phyloP scores from a whole-genome alignment of 2,888 invertebrate species.

The Lottia gigantea region DNA sequence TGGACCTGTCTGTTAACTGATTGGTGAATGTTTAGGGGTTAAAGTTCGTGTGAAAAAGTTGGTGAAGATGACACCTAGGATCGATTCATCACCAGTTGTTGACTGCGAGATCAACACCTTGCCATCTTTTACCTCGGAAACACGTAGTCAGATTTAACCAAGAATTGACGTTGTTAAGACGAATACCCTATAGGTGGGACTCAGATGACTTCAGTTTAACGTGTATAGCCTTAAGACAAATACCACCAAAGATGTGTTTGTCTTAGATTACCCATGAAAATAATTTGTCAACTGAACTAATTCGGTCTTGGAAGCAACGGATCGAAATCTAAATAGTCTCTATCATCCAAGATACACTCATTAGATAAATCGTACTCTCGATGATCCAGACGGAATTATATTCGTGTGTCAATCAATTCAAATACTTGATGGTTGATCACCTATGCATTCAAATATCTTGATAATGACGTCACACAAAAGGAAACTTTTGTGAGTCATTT shows the following conservation, averaged over 20 bases:
- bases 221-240: slow-evolving; percentile 1
- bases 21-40: background rate
- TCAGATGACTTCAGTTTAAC: slow-evolving; percentile 4
- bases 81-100: slow-evolving; percentile 6
- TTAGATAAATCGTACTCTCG: too few species aligned
- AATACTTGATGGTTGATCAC: too few species aligned
- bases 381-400: too few species aligned
- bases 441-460: too few species aligned
- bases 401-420: too few species aligned
- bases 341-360: too few species aligned
- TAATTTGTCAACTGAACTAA: slow-evolving; percentile 4
- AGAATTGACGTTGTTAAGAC: slow-evolving; percentile 7
- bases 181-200: slow-evolving; percentile 7
- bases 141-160: background rate
- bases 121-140: background rate
- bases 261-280: background rate
- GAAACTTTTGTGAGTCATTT: too few species aligned
- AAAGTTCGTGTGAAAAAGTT: background rate
- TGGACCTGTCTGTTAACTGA: background rate
- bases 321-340: background rate
- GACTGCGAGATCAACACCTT: slow-evolving; percentile 2
- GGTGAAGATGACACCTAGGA: background rate
- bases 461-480: too few species aligned
- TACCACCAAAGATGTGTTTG: slow-evolving; percentile 5
- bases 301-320: background rate